Base-by-base conservation (phyloP, 1,140 invertebrate genomes). In the Sesamia nonagrioides region DNA sequence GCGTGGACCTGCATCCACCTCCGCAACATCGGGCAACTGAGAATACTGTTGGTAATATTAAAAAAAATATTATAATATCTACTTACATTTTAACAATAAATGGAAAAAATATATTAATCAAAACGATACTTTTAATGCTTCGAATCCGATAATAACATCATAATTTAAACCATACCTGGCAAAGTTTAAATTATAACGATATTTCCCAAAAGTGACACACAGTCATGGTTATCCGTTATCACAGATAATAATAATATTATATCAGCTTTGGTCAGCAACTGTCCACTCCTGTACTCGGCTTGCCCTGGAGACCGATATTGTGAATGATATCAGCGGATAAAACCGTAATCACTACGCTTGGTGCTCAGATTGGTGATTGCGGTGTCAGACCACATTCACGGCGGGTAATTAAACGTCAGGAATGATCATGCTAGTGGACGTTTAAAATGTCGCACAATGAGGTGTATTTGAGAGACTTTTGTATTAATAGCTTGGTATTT, bases 261-360 rank as follows among this genome's bases (percentile, higher is more conserved):
- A 68, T 48, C 40, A 4, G 9, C 1, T 27, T 48, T 18, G 17
- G 63, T 13, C 9, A 17, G 63, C 27, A 48, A 27, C 17, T 17
- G 21, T 45, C n/a, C 21, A 45, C 5, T 69, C 63, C 21, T 13
- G 63, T 42, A 63, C 15, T 13, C 18, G 42, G 66, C 13, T 50
- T 13, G 18, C 66, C 66, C 66, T 13, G 6, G 42, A 48, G 66
- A 50, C 66, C 66, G 66, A 69, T 69, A 69, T 42, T 2, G 40
- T 27, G 66, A 50, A 27, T 69, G 66, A 50, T 69, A 40, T 50
- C 21, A 42, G 18, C 21, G 27, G 66, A 69, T 45, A 69, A 68
- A 69, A 69, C 66, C 66, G 21, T 69, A 69, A 69, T 69, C 66
- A 69, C 21, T 50, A 48, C 42, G 42, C 18, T 45, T 45, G 42